Evolutionary conservation across 2,797 vertebrate species (phyloP).

Genomic region (Limnodromus scolopaceus): DNA sequence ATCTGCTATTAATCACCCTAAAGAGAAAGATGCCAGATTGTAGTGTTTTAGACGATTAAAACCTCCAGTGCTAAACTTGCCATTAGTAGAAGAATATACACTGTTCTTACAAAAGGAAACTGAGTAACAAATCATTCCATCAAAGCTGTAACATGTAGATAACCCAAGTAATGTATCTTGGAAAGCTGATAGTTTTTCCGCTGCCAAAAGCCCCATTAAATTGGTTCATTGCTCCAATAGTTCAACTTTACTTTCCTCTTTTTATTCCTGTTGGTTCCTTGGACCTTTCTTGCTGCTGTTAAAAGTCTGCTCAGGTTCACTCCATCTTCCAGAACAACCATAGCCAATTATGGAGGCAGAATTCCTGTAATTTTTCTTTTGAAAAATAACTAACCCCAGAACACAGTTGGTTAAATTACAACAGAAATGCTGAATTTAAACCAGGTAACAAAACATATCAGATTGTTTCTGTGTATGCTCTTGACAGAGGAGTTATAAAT

Average conservation of each 20-base stretch:
- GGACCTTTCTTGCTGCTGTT: neutral
- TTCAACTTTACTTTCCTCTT: neutral
- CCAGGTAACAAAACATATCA: neutral
- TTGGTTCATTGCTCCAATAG: neutral
- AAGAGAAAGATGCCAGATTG: neutral
- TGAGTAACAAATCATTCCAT: neutral
- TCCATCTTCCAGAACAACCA: neutral
- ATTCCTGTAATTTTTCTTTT: neutral
- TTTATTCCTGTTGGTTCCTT: neutral
- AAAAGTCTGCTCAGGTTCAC: neutral
- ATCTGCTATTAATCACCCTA: neutral
- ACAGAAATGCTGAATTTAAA: neutral
- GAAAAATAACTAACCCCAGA: neutral
- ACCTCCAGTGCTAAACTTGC: neutral
- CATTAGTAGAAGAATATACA: neutral
- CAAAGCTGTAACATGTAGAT: neutral
- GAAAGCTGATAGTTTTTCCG: constrained; percentile 1
- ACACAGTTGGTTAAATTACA: neutral
- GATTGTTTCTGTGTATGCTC: neutral
- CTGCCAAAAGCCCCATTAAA: neutral
- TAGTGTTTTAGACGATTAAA: neutral
- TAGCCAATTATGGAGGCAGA: neutral
- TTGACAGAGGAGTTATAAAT: neutral
- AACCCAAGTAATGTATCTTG: neutral
- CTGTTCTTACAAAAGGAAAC: neutral